phyloP scores from a whole-genome alignment of 2,113 vertebrate genomes.

The Paramormyrops kingsleyae region DNA sequence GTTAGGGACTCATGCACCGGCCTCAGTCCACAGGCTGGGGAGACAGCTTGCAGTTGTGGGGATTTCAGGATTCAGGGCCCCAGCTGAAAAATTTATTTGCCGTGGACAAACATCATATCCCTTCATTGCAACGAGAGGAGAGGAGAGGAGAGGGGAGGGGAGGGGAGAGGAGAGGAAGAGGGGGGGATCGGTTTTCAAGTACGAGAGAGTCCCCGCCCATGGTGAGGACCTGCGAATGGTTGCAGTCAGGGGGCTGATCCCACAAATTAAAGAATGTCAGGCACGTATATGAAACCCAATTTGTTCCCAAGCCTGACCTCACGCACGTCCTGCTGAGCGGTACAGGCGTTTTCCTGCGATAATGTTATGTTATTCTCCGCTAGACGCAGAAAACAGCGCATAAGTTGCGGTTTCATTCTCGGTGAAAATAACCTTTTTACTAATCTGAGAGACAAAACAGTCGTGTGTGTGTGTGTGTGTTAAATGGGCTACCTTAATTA shows the following conservation, averaged over 20 bases:
- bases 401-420: background rate
- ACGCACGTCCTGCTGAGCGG: conserved; percentile 46
- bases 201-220: conserved; percentile 24
- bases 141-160: background rate
- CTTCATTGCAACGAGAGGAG: conserved; percentile 1
- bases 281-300: conserved; percentile 69
- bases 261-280: conserved; percentile 66
- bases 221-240: conserved; percentile 51
- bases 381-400: background rate
- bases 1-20: conserved; percentile 1
- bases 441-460: background rate
- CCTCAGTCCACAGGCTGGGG: background rate
- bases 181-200: conserved; percentile 21
- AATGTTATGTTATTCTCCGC: background rate
- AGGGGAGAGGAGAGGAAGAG: background rate
- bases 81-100: conserved; percentile 29
- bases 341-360: conserved; percentile 14
- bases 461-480: background rate
- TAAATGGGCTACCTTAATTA: background rate
- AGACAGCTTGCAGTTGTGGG: conserved; percentile 16
- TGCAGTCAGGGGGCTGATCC: conserved; percentile 60
- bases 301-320: conserved; percentile 44
- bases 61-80: background rate
- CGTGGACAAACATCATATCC: conserved; percentile 23
- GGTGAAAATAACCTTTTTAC: background rate